These are phyloP conservation scores for Cistogaster globosa DNA, from an alignment of 2,888 invertebrate genomes.

Conservation along the genomic window DNA sequence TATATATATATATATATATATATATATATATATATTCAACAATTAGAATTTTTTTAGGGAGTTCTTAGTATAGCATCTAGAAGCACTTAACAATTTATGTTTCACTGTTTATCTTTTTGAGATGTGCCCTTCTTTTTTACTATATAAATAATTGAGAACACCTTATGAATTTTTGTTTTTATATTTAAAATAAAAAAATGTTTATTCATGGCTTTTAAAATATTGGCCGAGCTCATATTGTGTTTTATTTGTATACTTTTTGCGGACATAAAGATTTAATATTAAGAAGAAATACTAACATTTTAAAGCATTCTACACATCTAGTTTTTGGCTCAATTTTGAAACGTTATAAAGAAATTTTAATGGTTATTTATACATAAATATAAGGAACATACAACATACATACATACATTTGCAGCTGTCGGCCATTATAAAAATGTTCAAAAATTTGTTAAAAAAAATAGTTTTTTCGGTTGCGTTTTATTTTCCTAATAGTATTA, in stretches of 20 bases:
- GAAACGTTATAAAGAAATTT: slow-evolving; percentile 44
- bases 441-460: slow-evolving; percentile 48
- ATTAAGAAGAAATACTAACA: slow-evolving; percentile 1
- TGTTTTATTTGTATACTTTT: slow-evolving; percentile 18
- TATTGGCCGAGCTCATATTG: slow-evolving; percentile 43
- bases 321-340: slow-evolving; percentile 57
- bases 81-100: slow-evolving; percentile 9
- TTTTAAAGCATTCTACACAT: slow-evolving; percentile 49
- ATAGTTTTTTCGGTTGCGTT: slow-evolving; percentile 2
- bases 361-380: slow-evolving; percentile 3
- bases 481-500: slow-evolving; percentile 7
- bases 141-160: slow-evolving; percentile 12
- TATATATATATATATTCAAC: no score
- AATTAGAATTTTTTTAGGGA: no score
- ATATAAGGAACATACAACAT: background rate
- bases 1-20: no score
- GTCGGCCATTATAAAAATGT: slow-evolving; percentile 49
- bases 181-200: slow-evolving; percentile 46
- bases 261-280: slow-evolving; percentile 11
- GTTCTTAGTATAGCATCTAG: no score
- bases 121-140: background rate
- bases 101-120: background rate
- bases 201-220: slow-evolving; percentile 48
- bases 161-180: slow-evolving; percentile 33
- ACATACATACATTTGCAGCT: slow-evolving; percentile 1